phyloP scores from a whole-genome alignment of 1,140 invertebrate genomes.

The Anoplolepis gracilipes region DNA sequence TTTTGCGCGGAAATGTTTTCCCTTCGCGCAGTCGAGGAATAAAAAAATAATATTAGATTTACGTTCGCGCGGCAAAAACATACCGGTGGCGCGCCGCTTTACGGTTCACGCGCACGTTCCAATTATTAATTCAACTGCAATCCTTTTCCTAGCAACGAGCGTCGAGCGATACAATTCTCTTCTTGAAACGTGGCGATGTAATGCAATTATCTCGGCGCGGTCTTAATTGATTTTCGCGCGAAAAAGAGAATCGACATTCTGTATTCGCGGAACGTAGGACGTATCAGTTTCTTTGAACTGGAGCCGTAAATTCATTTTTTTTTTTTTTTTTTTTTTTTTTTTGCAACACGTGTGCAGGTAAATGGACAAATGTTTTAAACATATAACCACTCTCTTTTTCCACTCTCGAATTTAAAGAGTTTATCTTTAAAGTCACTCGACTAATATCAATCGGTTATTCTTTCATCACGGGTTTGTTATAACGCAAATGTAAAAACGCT shows the following conservation, averaged over 20 bases:
- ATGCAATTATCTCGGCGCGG: constrained; percentile 44
- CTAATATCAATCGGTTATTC: background rate
- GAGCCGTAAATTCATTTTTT: background rate
- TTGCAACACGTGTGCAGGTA: background rate
- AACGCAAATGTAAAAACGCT: background rate
- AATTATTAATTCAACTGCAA: constrained; percentile 55
- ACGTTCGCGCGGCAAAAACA: constrained; percentile 32
- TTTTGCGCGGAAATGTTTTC: background rate
- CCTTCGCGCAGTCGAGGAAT: background rate
- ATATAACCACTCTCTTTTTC: background rate
- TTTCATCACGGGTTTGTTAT: background rate
- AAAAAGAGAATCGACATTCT: background rate
- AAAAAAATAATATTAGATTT: constrained; percentile 58
- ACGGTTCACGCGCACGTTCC: background rate
- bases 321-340: too few relatives aligned
- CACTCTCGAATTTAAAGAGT: background rate
- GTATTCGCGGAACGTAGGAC: background rate
- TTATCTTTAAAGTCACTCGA: background rate
- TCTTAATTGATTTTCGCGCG: constrained; percentile 38
- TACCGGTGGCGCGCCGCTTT: background rate
- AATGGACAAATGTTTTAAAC: background rate
- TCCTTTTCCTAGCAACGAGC: background rate
- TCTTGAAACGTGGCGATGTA: constrained; percentile 22
- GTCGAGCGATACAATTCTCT: constrained; percentile 42
- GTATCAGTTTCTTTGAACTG: constrained; percentile 5